Base-by-base conservation (phyloP, 1,140 invertebrate genomes). In the Drosophila mojavensis region DNA sequence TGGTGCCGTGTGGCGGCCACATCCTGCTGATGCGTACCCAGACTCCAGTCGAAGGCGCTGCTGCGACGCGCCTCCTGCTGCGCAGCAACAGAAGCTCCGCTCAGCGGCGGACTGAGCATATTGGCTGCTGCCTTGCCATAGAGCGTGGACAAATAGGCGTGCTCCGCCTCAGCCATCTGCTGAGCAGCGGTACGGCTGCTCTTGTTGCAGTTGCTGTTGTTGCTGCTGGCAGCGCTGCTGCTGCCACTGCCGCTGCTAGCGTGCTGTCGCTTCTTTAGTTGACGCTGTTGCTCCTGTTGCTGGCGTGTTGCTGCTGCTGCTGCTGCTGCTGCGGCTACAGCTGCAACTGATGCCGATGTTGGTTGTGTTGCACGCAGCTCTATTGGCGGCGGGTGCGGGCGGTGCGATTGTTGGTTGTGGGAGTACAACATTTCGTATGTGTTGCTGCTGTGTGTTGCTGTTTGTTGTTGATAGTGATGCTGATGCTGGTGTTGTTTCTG, bases 351-450 rank as follows among this genome's bases (percentile, higher is more conserved):
- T 5, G 28, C 28, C 28, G 28, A 30, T 30, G 28, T 11, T 73
- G 65, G 3, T 3, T 48, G 47, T 20, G 39, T 58, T 10, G 50
- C 71, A 56, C 26, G 56, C 9, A 48, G 47, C 26, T 30, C 60
- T 3, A 45, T 56, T 36, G 56, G 56, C 43, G 13, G 33, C 15
- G 51, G 51, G n/a, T 69, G 60, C 26, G 41, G 20, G 72, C 28
- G 69, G 53, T 10, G 74, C 61, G 63, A 75, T 58, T 70, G 62
- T 64, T 77, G 91, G 69, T 76, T 90, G 63, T 92, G 91, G 91
- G 91, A 92, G 91, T 91, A 92, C 91, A 92, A 91, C 90, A 92
- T 92, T 92, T 92, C 90, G 61, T 79, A 81, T 82, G 86, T 78
- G 72, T 75, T 79, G 74, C 54, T 81, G 60, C 51, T 67, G 58